phyloP scores from a whole-genome alignment of 2,113 vertebrate genomes.

The Epinephelus lanceolatus region DNA sequence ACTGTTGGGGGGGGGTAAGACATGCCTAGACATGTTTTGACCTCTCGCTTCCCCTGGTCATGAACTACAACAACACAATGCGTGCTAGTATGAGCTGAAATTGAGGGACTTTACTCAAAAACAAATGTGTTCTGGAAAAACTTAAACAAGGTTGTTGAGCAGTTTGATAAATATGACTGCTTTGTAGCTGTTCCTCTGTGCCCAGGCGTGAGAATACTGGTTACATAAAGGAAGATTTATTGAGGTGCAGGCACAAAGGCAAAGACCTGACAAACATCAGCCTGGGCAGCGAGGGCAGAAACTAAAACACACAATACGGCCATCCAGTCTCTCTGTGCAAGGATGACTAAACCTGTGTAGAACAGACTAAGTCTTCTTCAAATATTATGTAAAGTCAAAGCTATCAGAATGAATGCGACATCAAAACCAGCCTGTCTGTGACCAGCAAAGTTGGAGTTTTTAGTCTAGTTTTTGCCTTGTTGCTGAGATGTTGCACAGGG shows the following conservation, averaged over 20 bases:
- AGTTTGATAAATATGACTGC: constrained; percentile 31
- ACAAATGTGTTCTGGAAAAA: constrained; percentile 14
- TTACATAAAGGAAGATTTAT: constrained; percentile 35
- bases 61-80: neutral
- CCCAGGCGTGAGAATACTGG: constrained; percentile 5
- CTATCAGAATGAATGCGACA: constrained; percentile 3
- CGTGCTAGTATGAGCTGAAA: neutral
- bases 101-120: neutral
- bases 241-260: neutral
- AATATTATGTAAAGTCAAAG: constrained; percentile 19
- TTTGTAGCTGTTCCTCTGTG: constrained; percentile 29
- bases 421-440: neutral
- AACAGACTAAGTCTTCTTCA: constrained; percentile 14
- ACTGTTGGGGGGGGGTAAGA: no score
- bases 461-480: neutral
- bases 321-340: neutral
- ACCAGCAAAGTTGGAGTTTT: neutral
- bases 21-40: no score
- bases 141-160: neutral
- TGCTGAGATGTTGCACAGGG: constrained; percentile 11
- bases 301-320: constrained; percentile 15
- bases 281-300: neutral
- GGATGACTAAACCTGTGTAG: constrained; percentile 15
- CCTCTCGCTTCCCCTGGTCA: neutral
- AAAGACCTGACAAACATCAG: constrained; percentile 38